Percentiles rank a stretch among this genome's conserved stretches.
Conservation (phyloP, 53 echinoderm and acorn worm species). For the Hippasteria phrygiana region DNA sequence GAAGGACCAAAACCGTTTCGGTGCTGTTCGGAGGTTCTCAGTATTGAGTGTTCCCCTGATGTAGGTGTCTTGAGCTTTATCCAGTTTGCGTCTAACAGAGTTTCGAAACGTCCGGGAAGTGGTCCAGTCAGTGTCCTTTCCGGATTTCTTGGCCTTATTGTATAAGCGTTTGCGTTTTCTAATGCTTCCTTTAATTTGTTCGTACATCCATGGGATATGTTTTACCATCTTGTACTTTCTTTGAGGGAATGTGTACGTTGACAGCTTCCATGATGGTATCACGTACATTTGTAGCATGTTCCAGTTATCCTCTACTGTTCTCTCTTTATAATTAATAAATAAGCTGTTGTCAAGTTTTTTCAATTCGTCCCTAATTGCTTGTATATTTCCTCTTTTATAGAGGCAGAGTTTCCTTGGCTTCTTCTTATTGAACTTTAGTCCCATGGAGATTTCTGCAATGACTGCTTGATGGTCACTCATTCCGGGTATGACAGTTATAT, state of each 20-base stretch:
- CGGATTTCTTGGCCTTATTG: constrained; percentile 66
- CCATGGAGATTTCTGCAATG: no score
- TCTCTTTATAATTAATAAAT: constrained; percentile 3
- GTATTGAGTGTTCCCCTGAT: no score
- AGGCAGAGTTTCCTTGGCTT: no score
- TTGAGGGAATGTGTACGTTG: constrained; percentile 49
- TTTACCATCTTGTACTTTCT: constrained; percentile 45
- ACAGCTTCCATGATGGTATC: constrained; percentile 50
- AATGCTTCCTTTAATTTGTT: constrained; percentile 54
- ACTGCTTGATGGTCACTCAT: no score
- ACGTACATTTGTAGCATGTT: constrained; percentile 27
- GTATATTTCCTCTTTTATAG: no score
- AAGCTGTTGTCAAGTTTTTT: no score
- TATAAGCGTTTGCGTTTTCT: constrained; percentile 56
- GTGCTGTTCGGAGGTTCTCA: constrained; percentile 49
- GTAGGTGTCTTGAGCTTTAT: constrained; percentile 68
- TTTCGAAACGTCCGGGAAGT: constrained; percentile 59
- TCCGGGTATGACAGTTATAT: no score
- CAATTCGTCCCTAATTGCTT: no score
- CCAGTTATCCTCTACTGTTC: constrained; percentile 66
- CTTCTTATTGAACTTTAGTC: no score
- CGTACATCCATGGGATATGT: constrained; percentile 50
- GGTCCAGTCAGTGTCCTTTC: constrained; percentile 52
- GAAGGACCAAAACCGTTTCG: constrained; percentile 65
- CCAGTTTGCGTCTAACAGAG: constrained; percentile 55